Base-by-base conservation (phyloP, 30 jellyfish, hydroid and myxozoan genomes). In the Aurelia aurita complex sp. Pacific region DNA sequence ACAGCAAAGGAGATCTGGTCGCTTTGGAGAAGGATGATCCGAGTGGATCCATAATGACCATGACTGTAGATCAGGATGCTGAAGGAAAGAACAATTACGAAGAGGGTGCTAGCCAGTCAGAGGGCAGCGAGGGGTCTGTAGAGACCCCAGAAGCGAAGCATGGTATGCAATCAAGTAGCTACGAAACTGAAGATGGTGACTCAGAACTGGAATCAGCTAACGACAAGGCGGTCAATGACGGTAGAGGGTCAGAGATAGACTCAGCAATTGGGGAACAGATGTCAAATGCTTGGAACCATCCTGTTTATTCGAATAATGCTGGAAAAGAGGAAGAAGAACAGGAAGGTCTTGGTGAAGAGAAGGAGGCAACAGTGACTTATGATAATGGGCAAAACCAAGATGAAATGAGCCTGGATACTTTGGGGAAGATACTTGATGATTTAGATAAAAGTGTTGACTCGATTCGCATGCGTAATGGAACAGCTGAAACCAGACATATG, bases 391-490 rank as follows among this genome's bases (percentile, higher is more conserved):
- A 65, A 13, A 61, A 42, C 64, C 64, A 73, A 43, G 93, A 73
- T 59, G 93, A 84, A 29, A 73, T 84, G 93, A 87, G 77, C 61
- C 69, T 87, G 62, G 96, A 87, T 71, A n/a, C 89, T 17, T 76
- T 87, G 74, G 96, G 90, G 5, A 71, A 70, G 68, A 87, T 87
- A 35, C 66, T 87, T 54, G 96, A 87, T 72, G 96, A 87, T 67
- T 42, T 87, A 14, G 96, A 87, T 64, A 73, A 74, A 36, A 84
- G 93, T 65, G 93, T 84, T 46, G 93, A 77, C 29, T 53, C 84
- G 15, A 52, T 84, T 5, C 57, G 81, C 64, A 34, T 57, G 46
- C 69, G 68, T 36, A 84, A 84, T 64, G 61, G 53, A 42, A 62
- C 87, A 2, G 38, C 57, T 46, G 43, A 66, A 10, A 23, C 43